Evolutionary conservation across 2,113 vertebrate species (phyloP).

Genomic region (Hyperopisus bebe): DNA sequence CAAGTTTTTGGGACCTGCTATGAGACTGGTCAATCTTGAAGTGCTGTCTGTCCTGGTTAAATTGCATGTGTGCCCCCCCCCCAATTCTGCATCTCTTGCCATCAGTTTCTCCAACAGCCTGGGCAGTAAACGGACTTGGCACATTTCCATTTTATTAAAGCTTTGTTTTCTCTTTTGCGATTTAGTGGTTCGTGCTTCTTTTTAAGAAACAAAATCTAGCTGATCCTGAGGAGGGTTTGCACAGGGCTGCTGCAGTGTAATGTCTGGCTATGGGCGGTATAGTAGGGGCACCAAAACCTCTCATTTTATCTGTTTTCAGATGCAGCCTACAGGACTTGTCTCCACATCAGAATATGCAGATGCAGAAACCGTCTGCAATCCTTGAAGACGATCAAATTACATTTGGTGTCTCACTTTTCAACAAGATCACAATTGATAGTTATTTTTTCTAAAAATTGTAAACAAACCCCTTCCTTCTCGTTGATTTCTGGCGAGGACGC

Average conservation of each 20-base stretch:
- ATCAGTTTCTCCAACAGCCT: not conserved
- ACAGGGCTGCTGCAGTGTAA: not conserved
- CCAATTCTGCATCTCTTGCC: not conserved
- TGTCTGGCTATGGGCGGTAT: not conserved
- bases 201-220: not conserved
- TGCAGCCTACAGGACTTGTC: not conserved
- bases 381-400: not conserved
- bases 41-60: not conserved
- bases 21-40: slow-evolving; percentile 27
- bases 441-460: not conserved
- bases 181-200: not conserved
- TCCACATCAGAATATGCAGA: not conserved
- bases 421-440: not conserved
- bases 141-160: not conserved
- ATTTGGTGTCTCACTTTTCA: not conserved
- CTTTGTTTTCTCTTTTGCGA: not conserved
- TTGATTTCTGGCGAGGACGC: not conserved
- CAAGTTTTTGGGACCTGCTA: slow-evolving; percentile 20
- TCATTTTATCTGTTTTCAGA: not conserved
- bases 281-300: not conserved
- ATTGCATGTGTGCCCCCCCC: not conserved
- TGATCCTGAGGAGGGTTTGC: not conserved
- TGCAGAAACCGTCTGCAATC: not conserved
- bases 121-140: not conserved
- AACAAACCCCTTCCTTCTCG: not conserved